Evolutionary conservation across 2,888 invertebrate species (phyloP).

Genomic region (Parnassius smintheus): DNA sequence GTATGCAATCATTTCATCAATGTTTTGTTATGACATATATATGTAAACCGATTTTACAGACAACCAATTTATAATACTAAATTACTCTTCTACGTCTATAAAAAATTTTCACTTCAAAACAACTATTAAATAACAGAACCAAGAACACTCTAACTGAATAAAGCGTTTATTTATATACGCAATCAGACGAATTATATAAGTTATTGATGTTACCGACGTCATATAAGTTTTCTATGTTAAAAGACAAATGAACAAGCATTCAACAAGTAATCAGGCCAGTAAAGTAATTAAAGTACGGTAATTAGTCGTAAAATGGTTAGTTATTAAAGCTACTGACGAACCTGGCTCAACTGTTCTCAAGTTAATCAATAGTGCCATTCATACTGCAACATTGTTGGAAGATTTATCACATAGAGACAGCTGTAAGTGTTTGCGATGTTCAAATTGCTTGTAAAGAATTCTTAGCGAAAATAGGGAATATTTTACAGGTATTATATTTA

Average conservation of each 20-base stretch:
- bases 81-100: too few relatives aligned
- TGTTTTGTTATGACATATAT: too few relatives aligned
- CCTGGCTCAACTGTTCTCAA: neutral
- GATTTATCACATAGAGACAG: slow-evolving; percentile 11
- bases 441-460: neutral
- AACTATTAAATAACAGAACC: too few relatives aligned
- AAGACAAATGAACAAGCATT: slow-evolving; percentile 3
- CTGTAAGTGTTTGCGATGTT: neutral
- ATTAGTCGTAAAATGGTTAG: neutral
- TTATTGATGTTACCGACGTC: neutral
- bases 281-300: slow-evolving; percentile 8
- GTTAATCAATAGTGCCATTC: slow-evolving; percentile 9
- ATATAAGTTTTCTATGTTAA: slow-evolving; percentile 4
- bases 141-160: too few relatives aligned
- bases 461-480: too few relatives aligned
- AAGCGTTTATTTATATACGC: too few relatives aligned
- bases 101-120: too few relatives aligned
- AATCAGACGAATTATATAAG: too few relatives aligned
- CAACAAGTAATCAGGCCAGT: slow-evolving; percentile 7
- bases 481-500: too few relatives aligned
- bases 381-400: slow-evolving; percentile 11
- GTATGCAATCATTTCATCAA: too few relatives aligned
- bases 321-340: slow-evolving; percentile 6
- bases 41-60: too few relatives aligned
- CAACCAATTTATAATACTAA: too few relatives aligned